Evolutionary conservation across 53 echinoderm and acorn worm species (phyloP).

Genomic region (Paracentrotus lividus): DNA sequence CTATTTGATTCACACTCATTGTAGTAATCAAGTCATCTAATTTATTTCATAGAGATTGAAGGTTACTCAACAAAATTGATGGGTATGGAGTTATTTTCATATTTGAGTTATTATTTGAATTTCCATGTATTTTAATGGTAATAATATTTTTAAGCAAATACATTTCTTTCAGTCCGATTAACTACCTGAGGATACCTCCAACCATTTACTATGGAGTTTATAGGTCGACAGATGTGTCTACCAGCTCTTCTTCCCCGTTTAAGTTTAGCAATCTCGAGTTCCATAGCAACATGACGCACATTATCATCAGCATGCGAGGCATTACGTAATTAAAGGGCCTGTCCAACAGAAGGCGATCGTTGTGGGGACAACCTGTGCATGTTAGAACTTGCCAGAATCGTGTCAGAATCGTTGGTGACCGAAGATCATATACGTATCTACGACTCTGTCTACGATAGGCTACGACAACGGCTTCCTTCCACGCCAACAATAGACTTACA

Average conservation of each 20-base stretch:
- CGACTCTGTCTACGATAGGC: too few species aligned
- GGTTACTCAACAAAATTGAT: neutral
- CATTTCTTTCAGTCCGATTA: neutral
- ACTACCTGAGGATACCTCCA: neutral
- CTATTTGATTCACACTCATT: conserved; percentile 9
- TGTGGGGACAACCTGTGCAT: too few species aligned
- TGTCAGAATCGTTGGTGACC: too few species aligned
- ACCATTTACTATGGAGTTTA: neutral
- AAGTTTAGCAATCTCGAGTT: neutral
- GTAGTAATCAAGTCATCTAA: conserved; percentile 28
- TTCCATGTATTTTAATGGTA: neutral
- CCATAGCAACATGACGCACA: neutral
- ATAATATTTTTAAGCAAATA: neutral
- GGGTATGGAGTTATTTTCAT: neutral
- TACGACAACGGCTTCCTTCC: too few species aligned
- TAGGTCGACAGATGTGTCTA: neutral
- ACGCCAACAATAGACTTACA: too few species aligned
- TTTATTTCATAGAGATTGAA: conserved; percentile 9
- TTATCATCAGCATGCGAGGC: neutral
- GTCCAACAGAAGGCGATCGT: too few species aligned
- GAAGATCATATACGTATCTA: too few species aligned
- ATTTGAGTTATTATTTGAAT: neutral
- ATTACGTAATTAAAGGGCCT: conserved; percentile 8
- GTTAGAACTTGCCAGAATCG: too few species aligned
- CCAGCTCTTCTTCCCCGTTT: neutral